Conservation (phyloP, 2,888 invertebrate species). For the Ectemnius cavifrons region DNA sequence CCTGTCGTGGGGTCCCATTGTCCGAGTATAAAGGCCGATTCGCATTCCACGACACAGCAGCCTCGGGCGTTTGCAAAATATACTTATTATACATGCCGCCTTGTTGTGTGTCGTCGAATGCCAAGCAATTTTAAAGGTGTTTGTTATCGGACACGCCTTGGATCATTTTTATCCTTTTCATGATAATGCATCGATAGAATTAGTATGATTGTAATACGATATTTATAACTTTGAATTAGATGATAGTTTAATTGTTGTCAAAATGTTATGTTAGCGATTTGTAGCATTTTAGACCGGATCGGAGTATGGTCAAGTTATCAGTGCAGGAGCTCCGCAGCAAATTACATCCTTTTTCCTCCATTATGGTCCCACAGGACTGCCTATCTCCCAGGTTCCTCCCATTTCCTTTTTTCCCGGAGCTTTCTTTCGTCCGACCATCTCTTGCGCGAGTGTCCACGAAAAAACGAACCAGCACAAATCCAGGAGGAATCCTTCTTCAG, state of each 20-base stretch:
- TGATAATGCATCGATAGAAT: too few species aligned
- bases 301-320: slow-evolving; percentile 19
- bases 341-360: slow-evolving; percentile 38
- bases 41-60: too few species aligned
- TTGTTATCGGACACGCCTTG: too few species aligned
- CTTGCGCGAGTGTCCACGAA: slow-evolving; percentile 31
- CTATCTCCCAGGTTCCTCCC: slow-evolving; percentile 28
- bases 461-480: slow-evolving; percentile 40
- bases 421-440: slow-evolving; percentile 31
- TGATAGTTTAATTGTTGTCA: too few species aligned
- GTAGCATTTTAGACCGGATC: background rate
- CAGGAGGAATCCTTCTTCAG: slow-evolving; percentile 36
- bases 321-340: slow-evolving; percentile 16
- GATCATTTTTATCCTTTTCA: too few species aligned
- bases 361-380: slow-evolving; percentile 13
- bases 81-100: too few species aligned
- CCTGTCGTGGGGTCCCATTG: slow-evolving; percentile 18
- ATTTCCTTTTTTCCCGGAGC: slow-evolving; percentile 2
- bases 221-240: too few species aligned
- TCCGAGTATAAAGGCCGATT: slow-evolving; percentile 16
- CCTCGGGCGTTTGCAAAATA: too few species aligned
- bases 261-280: too few species aligned
- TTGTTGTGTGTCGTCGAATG: too few species aligned
- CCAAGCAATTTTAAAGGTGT: too few species aligned
- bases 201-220: too few species aligned